Evolutionary conservation across 37 sponge, comb jelly and placozoan genomes (phyloP).

Genomic region (Mnemiopsis leidyi): DNA sequence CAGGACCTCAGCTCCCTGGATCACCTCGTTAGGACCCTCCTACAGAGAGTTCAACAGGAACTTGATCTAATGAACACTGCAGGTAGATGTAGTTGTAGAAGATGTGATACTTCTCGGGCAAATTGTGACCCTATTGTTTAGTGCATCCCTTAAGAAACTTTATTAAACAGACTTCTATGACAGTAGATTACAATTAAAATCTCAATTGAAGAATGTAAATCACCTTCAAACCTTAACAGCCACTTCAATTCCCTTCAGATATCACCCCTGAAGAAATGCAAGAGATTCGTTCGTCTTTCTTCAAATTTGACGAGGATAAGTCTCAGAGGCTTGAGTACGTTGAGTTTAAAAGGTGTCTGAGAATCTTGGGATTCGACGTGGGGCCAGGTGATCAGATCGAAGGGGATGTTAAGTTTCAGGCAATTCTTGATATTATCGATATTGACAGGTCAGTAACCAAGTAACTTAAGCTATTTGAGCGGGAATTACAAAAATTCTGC

Average conservation of each 20-base stretch:
- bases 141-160: too few species aligned
- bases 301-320: slow-evolving; percentile 3
- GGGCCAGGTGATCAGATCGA: not conserved
- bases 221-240: too few species aligned
- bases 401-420: not conserved
- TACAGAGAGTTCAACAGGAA: not conserved
- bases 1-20: not conserved
- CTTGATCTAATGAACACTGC: not conserved
- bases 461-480: not conserved
- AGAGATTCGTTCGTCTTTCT: slow-evolving; percentile 20
- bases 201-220: too few species aligned
- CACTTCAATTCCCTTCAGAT: not conserved
- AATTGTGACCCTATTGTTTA: too few species aligned
- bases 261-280: not conserved
- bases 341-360: not conserved
- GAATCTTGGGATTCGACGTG: not conserved
- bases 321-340: not conserved
- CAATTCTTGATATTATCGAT: not conserved
- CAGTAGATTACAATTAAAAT: too few species aligned
- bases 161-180: too few species aligned
- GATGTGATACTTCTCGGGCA: not conserved
- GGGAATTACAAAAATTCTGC: too few species aligned
- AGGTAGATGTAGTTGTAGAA: not conserved
- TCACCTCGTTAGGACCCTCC: not conserved
- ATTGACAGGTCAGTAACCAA: not conserved